phyloP scores from a whole-genome alignment of 1,140 invertebrate species.

The Sitodiplosis mosellana region DNA sequence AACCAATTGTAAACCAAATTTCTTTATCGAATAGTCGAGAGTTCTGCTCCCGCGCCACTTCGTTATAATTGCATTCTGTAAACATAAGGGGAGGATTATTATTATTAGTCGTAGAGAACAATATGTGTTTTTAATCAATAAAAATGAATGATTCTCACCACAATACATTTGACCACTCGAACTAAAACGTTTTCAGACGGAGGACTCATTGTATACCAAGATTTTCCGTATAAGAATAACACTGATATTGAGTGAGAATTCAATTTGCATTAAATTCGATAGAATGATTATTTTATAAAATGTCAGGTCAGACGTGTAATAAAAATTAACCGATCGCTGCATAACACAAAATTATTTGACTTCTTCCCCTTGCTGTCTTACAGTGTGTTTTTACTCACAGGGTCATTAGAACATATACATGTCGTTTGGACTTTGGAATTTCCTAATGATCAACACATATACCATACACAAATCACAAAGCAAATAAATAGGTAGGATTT shows the following conservation, averaged over 20 bases:
- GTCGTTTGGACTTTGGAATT: no score
- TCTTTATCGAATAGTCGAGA: conserved; percentile 5
- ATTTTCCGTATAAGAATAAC: conserved; percentile 56
- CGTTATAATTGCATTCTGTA: neutral
- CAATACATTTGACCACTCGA: conserved; percentile 49
- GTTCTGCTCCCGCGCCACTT: neutral
- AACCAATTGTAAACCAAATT: conserved; percentile 2
- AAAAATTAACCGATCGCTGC: conserved; percentile 42
- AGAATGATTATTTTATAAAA: no score
- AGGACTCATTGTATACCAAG: conserved; percentile 50
- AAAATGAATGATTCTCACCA: neutral
- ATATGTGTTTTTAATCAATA: no score
- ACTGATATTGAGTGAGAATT: conserved; percentile 13
- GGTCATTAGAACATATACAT: no score
- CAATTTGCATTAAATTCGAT: neutral
- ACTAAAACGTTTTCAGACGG: conserved; percentile 63
- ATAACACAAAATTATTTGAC: no score
- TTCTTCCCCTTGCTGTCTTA: no score
- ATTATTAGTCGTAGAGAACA: no score
- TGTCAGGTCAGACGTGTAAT: no score
- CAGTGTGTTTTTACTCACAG: no score
- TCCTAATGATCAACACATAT: no score
- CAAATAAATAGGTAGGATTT: no score
- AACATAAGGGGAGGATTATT: neutral
- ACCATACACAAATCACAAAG: no score